Base-by-base conservation (phyloP, 2,888 invertebrate genomes). In the Tillus elongatus region DNA sequence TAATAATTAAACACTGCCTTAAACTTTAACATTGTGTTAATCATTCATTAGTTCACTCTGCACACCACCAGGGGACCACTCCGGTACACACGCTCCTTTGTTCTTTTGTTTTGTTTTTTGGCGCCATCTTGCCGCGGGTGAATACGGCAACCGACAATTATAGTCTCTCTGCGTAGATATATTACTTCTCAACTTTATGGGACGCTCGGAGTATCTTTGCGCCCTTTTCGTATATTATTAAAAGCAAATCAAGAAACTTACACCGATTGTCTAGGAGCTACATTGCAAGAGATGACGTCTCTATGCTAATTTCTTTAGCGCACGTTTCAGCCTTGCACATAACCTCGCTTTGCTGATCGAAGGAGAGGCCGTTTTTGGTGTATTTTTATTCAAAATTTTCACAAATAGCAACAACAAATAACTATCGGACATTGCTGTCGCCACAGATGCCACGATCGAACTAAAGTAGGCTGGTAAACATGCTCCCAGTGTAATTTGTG, bases 401-500 rank as follows among this genome's bases (percentile, higher is more conserved):
- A n/a, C n/a, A n/a, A n/a, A n/a, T n/a, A n/a, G n/a, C n/a, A n/a
- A n/a, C n/a, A n/a, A n/a, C n/a, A n/a, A n/a, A n/a, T n/a, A n/a
- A n/a, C n/a, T n/a, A n/a, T n/a, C n/a, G n/a, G 40, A 47, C 48
- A 56, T 60, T 61, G 60, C 57, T 61, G 58, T 56, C 60, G 54
- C 52, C 46, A 43, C 55, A 53, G 54, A 57, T 50, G 64, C 57
- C 59, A 50, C 60, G 63, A 60, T 57, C 57, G 52, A 61, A 65
- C 64, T 64, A 64, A 63, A 59, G 62, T 59, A 55, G 60, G 52
- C 60, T 58, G 63, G 56, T 61, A 60, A 42, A 61, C 65, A 62
- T 61, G 64, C 62, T 63, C 54, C 60, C 60, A 59, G 60, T 55
- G 65, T 64, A 67, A 67, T 66, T 67, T 67, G 66, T 65, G 65